Percentiles rank a stretch among this genome's conserved stretches.
Conservation (phyloP, 1,140 invertebrate genomes). For the Planococcus citri region DNA sequence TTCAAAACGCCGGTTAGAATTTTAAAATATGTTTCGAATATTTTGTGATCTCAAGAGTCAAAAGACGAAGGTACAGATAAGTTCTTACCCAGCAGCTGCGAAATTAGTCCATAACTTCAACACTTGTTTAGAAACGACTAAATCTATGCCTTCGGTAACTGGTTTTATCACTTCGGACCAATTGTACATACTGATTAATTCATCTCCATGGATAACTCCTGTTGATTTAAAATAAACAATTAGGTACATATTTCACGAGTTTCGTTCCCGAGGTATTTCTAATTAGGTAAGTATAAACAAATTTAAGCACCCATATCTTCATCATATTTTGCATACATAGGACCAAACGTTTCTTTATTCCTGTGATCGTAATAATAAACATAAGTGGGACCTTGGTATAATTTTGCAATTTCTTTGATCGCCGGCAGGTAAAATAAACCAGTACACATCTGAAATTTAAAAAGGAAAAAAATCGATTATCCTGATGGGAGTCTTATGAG, state of each 20-base stretch:
- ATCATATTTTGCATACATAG: neutral
- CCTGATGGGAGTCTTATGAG: too few species aligned
- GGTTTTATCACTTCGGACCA: neutral
- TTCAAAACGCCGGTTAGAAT: too few species aligned
- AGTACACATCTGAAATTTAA: neutral
- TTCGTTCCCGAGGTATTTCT: too few species aligned
- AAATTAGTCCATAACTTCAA: conserved; percentile 25
- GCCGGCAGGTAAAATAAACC: neutral
- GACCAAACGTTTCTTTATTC: neutral
- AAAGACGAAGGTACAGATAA: too few species aligned
- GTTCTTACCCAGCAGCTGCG: conserved; percentile 21
- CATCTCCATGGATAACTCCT: conserved; percentile 25
- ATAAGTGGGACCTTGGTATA: neutral
- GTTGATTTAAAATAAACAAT: too few species aligned
- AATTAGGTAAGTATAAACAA: too few species aligned
- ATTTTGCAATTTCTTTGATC: neutral
- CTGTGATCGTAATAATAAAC: neutral
- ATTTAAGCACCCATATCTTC: neutral
- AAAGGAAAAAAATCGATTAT: too few species aligned
- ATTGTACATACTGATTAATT: conserved; percentile 25
- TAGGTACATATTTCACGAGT: neutral
- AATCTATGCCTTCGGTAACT: conserved; percentile 3
- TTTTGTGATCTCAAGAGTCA: too few species aligned
- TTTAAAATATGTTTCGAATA: too few species aligned
- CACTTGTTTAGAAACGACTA: conserved; percentile 21